phyloP scores from a whole-genome alignment of 1,140 invertebrate genomes.

The Teleogryllus occipitalis region DNA sequence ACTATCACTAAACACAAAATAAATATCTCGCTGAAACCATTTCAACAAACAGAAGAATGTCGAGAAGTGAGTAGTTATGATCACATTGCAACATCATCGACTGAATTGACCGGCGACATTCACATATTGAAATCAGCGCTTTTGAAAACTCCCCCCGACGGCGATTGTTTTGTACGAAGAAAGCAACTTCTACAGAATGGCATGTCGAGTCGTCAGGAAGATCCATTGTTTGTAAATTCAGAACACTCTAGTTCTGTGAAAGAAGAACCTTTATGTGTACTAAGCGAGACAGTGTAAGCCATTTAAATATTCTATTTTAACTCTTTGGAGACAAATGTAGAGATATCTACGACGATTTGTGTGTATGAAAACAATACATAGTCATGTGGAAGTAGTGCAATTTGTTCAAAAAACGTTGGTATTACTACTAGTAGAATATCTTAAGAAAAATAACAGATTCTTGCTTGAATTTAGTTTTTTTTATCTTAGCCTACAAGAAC shows the following conservation, averaged over 20 bases:
- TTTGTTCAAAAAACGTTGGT: not conserved
- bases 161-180: not conserved
- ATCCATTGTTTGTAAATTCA: slow-evolving; percentile 1
- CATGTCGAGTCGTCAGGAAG: not conserved
- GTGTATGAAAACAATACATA: not conserved
- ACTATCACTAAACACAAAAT: no score
- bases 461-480: no score
- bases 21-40: no score
- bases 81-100: no score
- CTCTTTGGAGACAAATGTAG: not conserved
- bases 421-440: not conserved
- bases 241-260: not conserved
- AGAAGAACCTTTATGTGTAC: not conserved
- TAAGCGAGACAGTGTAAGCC: not conserved
- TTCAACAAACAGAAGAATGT: no score
- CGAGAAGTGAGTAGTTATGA: no score
- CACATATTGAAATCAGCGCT: not conserved
- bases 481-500: no score
- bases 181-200: not conserved
- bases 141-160: not conserved
- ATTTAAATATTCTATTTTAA: not conserved
- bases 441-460: not conserved
- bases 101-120: not conserved
- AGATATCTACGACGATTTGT: not conserved
- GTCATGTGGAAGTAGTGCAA: not conserved